Conservation (phyloP, 2,113 vertebrate species). For the Geococcyx californianus region DNA sequence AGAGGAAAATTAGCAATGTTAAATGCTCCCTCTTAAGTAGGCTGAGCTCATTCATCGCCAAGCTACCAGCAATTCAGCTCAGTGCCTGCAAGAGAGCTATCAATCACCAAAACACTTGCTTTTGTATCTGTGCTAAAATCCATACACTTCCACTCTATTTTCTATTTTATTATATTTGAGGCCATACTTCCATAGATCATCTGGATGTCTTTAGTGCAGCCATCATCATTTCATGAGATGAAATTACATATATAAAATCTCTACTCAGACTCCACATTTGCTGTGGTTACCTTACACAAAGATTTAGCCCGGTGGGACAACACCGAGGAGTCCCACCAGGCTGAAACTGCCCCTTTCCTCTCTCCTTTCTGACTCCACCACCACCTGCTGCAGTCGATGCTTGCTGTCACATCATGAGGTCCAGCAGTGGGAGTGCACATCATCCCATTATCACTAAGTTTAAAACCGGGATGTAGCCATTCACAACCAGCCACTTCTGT, state of each 20-base stretch:
- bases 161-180: constrained; percentile 21
- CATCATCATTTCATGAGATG: neutral
- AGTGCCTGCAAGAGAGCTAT: constrained; percentile 4
- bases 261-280: neutral
- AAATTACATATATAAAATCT: neutral
- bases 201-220: neutral
- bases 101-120: neutral
- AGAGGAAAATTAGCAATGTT: neutral
- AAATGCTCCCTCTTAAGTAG: neutral
- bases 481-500: neutral
- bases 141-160: constrained; percentile 11
- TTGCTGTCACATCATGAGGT: no score
- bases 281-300: neutral
- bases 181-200: neutral
- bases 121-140: constrained; percentile 27
- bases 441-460: neutral
- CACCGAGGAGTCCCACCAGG: neutral
- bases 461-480: neutral
- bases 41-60: neutral
- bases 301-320: neutral
- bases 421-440: fast-evolving
- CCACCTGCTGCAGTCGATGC: neutral
- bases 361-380: neutral
- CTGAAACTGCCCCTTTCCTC: neutral
- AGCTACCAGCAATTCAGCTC: neutral